Conservation (phyloP, 2,797 vertebrate species). For the Tragelaphus oryx region DNA sequence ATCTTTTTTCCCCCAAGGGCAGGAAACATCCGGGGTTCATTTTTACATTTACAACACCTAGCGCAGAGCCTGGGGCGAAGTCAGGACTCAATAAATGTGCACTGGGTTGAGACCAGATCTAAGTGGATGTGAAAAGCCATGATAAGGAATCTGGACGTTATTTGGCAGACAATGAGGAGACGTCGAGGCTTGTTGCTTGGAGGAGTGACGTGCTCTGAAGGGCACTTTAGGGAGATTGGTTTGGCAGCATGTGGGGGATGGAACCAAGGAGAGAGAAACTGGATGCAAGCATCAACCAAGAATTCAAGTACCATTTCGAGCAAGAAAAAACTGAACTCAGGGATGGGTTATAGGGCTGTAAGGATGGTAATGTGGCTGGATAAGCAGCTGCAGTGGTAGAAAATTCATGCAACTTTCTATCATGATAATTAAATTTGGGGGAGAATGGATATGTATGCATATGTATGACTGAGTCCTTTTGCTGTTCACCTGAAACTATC, state of each 20-base stretch:
- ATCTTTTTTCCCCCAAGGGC: background rate
- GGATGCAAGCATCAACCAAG: background rate
- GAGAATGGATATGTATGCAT: background rate
- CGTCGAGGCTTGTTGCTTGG: conserved; percentile 1
- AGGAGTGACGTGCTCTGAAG: conserved; percentile 54
- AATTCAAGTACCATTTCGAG: background rate
- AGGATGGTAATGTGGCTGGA: background rate
- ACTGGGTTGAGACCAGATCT: conserved; percentile 66
- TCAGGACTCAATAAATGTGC: conserved; percentile 69
- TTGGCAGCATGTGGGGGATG: conserved; percentile 13
- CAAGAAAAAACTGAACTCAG: background rate
- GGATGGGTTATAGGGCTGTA: too few relatives aligned
- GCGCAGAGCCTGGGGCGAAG: background rate
- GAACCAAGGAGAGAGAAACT: background rate
- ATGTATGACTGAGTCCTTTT: background rate
- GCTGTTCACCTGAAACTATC: background rate
- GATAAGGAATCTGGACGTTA: conserved; percentile 43
- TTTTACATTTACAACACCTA: conserved; percentile 13
- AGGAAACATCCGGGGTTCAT: background rate
- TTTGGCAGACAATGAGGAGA: conserved; percentile 54
- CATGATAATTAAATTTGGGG: background rate
- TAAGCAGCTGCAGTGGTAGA: background rate
- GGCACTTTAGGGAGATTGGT: conserved; percentile 32
- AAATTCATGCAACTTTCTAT: background rate
- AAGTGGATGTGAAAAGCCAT: conserved; percentile 73